These are phyloP conservation scores for Linurgus olivaceus DNA, from an alignment of 2,797 vertebrate genomes.

Conservation along the genomic window DNA sequence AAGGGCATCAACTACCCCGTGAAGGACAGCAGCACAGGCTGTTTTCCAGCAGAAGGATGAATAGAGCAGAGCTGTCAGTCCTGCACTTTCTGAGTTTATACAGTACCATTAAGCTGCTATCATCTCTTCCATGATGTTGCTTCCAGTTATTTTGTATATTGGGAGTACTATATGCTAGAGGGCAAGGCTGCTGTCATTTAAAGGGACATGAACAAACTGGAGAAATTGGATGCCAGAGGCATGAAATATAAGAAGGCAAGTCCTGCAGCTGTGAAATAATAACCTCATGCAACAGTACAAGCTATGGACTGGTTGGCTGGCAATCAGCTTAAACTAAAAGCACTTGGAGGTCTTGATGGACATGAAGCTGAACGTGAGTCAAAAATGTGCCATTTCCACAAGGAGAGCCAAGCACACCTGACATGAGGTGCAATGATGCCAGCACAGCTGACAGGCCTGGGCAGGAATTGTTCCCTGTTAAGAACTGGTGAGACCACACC, in stretches of 20 bases:
- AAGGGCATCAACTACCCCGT: not conserved
- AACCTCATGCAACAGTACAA: not conserved
- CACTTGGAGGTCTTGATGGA: not conserved
- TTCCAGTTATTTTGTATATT: not conserved
- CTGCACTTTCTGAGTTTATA: not conserved
- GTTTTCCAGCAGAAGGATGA: not conserved
- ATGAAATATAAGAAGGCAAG: not conserved
- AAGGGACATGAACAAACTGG: not conserved
- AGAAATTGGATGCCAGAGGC: not conserved
- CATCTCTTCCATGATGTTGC: not conserved
- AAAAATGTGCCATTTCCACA: not conserved
- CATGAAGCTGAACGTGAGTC: not conserved
- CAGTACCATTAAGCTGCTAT: not conserved
- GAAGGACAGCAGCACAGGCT: not conserved
- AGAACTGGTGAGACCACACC: not conserved
- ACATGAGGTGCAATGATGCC: fast-evolving
- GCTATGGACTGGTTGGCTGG: not conserved
- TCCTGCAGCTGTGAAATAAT: not conserved
- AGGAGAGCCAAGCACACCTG: not conserved
- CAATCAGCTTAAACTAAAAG: not conserved
- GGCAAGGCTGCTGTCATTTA: not conserved
- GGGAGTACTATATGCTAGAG: not conserved
- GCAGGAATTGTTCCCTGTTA: not conserved
- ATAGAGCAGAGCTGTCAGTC: not conserved
- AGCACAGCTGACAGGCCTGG: not conserved